Evolutionary conservation across 2,797 vertebrate genomes (phyloP), one percentile per base, ranked within the genome.

Genomic region (Toxotes lorentzi): DNA sequence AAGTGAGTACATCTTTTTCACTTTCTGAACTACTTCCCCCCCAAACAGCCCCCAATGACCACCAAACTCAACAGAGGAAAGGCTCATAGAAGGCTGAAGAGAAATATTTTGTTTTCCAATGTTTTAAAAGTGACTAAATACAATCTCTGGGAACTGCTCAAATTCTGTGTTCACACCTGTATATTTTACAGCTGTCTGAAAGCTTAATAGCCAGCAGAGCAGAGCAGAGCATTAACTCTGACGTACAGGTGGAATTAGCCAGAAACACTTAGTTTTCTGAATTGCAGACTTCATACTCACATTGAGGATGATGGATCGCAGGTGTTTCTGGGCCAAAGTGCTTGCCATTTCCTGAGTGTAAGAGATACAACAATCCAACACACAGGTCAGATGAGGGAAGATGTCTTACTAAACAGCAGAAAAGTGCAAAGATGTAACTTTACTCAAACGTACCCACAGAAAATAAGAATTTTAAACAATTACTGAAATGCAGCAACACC

Each of bases 261-360:
- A 45, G n/a, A 61, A 60, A 68, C 21, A 41, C 21, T 32, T 70
- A 59, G 27, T 56, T 71, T 70, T 64, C 38, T 45, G 45, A 10
- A 65, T 47, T 69, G 78, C 58, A 66, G 74, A 58, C 38, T 66
- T 65, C 38, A 75, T 77, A 96, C 97, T 96, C 90, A 97, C 96
- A 69, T 96, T 96, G 38, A 96, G 95, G 83, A 98, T 96, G 89
- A 98, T 98, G 79, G 96, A 96, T 41, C 97, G 93, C 83, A 99
- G 95, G 92, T 99, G 97, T 93, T 99, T 99, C 96, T 99, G 98
- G 59, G 97, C 97, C 92, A 99, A 95, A 65, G 96, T 96, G 71
- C 97, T 98, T 47, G 98, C 97, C 97, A 99, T 99, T 90, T 99
- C 98, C 98, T 99, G 89, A 67, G 58, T 75, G 63, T 32, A 54